These are phyloP conservation scores for Callionymus lyra DNA, from an alignment of 2,113 vertebrate species.

Conservation along the genomic window DNA sequence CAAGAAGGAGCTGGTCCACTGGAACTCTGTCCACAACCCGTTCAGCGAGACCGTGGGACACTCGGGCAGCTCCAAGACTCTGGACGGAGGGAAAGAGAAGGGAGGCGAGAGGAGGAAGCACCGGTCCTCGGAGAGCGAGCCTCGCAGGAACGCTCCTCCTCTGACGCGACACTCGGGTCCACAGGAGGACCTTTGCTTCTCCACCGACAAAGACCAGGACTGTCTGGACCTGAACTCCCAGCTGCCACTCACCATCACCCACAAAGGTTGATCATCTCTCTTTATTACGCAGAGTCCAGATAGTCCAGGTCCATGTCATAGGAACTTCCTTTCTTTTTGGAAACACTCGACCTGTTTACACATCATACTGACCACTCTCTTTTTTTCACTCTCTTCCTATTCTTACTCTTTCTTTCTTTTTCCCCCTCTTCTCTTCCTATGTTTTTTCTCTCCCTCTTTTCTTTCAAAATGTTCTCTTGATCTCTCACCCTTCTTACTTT, in stretches of 20 bases:
- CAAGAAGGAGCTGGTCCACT: constrained; percentile 58
- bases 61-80: constrained; percentile 14
- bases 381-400: no score
- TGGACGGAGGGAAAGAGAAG: constrained; percentile 36
- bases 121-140: constrained; percentile 46
- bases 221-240: constrained; percentile 52
- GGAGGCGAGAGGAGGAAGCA: constrained; percentile 48
- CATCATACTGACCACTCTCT: no score
- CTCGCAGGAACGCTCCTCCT: constrained; percentile 57
- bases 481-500: no score
- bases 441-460: no score
- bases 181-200: constrained; percentile 67
- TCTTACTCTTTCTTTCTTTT: no score
- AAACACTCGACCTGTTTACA: no score
- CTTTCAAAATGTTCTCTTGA: no score
- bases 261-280: constrained; percentile 33
- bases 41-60: constrained; percentile 46
- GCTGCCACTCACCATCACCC: constrained; percentile 24
- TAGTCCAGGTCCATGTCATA: no score
- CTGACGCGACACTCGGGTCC: constrained; percentile 67
- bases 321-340: no score
- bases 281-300: no score
- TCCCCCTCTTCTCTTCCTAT: no score
- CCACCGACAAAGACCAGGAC: constrained; percentile 70
- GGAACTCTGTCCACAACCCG: constrained; percentile 69